phyloP scores from a whole-genome alignment of 2,113 vertebrate species.

The Python bivittatus region DNA sequence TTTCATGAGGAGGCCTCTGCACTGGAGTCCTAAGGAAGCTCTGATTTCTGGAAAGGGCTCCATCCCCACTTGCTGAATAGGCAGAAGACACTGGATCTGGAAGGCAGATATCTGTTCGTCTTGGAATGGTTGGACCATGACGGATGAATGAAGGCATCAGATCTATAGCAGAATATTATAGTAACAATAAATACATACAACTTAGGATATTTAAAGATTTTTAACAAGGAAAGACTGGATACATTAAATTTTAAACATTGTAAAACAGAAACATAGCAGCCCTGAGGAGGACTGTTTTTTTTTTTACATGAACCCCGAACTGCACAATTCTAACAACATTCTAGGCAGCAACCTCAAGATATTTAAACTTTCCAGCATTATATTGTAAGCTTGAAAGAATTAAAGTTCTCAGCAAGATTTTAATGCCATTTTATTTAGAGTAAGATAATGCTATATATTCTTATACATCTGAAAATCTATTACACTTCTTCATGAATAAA shows the following conservation, averaged over 20 bases:
- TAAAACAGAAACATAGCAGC: neutral
- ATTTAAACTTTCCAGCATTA: neutral
- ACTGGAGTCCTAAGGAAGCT: conserved; percentile 85
- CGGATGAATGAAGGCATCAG: conserved; percentile 98
- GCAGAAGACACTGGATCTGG: conserved; percentile 77
- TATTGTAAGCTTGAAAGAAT: neutral
- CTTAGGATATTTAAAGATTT: fast-evolving
- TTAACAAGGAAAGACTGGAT: too few relatives aligned
- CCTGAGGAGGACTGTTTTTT: neutral
- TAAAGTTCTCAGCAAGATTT: neutral
- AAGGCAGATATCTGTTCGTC: conserved; percentile 87
- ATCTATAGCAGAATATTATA: conserved; percentile 71
- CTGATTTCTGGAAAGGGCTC: conserved; percentile 83
- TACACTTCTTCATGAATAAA: neutral
- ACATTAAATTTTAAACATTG: neutral
- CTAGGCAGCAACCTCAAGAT: neutral
- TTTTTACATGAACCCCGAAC: neutral
- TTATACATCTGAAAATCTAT: neutral
- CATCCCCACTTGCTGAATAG: conserved; percentile 78
- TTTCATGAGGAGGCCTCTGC: conserved; percentile 86
- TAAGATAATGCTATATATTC: neutral
- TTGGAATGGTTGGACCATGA: conserved; percentile 95
- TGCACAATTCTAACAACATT: neutral
- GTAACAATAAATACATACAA: neutral
- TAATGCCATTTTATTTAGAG: neutral